Conservation (phyloP, 2,797 vertebrate genomes). For the Notoglanidium macrostoma region DNA sequence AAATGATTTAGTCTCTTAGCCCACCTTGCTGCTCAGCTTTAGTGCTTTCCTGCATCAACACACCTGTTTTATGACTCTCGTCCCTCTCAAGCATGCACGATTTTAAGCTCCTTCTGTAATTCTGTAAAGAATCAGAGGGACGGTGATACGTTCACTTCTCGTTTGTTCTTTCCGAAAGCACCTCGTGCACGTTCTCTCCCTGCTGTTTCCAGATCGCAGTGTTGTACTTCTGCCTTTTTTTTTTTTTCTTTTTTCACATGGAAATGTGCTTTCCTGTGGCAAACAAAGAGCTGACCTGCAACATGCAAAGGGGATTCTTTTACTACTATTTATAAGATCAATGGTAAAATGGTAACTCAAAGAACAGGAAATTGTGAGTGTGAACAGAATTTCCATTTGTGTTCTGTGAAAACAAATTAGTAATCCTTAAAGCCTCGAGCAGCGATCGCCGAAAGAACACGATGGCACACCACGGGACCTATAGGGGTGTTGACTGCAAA, state of each 20-base stretch:
- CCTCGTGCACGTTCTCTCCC: background rate
- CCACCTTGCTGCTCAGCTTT: background rate
- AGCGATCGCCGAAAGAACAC: background rate
- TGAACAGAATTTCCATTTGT: background rate
- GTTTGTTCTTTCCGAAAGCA: background rate
- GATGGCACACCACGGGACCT: background rate
- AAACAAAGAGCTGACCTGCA: background rate
- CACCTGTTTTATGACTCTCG: background rate
- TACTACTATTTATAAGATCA: background rate
- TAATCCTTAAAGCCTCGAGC: constrained; percentile 4
- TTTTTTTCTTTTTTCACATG: background rate
- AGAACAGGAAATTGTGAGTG: background rate
- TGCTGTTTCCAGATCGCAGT: background rate
- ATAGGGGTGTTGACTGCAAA: background rate
- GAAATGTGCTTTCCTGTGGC: background rate
- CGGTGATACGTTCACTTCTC: background rate
- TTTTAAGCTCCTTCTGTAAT: background rate
- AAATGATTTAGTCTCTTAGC: too few relatives aligned
- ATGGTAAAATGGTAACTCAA: background rate
- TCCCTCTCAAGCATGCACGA: background rate
- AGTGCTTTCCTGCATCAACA: background rate
- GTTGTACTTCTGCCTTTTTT: background rate
- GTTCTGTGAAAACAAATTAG: background rate
- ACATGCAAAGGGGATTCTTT: background rate
- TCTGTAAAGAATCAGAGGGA: background rate